Percentiles rank a stretch among this genome's conserved stretches.
Conservation (phyloP, 2,888 invertebrate species). For the Acutogordius australiensis region DNA sequence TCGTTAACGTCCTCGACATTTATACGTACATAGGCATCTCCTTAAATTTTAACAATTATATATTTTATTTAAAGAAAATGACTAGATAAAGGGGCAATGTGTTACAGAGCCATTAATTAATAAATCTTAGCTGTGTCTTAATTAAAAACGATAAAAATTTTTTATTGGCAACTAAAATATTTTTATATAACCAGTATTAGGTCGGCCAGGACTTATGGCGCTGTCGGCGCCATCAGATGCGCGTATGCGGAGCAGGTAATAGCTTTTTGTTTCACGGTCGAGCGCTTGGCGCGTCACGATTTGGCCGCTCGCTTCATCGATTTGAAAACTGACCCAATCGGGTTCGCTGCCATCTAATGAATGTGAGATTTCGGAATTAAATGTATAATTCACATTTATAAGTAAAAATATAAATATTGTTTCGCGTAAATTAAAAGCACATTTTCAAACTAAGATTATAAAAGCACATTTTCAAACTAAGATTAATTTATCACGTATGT, state of each 20-base stretch:
- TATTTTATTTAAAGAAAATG: neutral
- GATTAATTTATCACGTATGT: no score
- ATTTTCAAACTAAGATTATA: no score
- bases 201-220: neutral
- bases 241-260: conserved; percentile 21
- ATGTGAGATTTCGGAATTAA: no score
- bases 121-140: no score
- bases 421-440: no score
- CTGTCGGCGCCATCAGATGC: conserved; percentile 20
- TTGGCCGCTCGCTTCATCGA: conserved; percentile 22
- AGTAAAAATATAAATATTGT: no score
- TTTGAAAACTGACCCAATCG: conserved; percentile 17
- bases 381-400: no score
- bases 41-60: neutral
- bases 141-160: neutral
- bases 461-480: no score
- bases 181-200: neutral
- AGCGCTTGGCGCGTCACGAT: conserved; percentile 22
- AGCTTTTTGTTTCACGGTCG: conserved; percentile 19
- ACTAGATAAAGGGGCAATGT: no score
- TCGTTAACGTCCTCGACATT: conserved; percentile 25
- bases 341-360: no score
- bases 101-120: no score
- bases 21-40: conserved; percentile 21
- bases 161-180: neutral